phyloP scores from a whole-genome alignment of 2,113 vertebrate species.

The Romanogobio albipinnatus region DNA sequence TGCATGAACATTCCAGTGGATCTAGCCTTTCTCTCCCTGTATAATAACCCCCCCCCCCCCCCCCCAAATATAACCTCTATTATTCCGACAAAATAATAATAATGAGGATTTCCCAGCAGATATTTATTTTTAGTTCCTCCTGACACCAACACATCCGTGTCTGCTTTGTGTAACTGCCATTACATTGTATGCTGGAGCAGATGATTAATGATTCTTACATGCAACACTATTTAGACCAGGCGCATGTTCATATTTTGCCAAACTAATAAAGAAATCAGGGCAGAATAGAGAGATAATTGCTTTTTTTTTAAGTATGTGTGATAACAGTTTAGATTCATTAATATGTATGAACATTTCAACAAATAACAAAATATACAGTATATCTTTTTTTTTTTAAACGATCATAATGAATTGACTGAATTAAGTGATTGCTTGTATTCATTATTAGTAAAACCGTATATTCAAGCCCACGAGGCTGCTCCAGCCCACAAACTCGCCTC shows the following conservation, averaged over 20 bases:
- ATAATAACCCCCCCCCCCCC: not conserved
- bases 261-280: not conserved
- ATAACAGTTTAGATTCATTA: no score
- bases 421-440: no score
- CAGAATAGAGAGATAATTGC: not conserved
- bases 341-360: no score
- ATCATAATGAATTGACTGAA: no score
- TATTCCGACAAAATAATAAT: constrained; percentile 29
- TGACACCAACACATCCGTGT: constrained; percentile 47
- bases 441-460: no score
- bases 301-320: no score
- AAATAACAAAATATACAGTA: no score
- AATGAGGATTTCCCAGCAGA: constrained; percentile 44
- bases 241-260: not conserved
- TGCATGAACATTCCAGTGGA: not conserved
- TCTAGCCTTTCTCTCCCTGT: not conserved
- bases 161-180: constrained; percentile 42
- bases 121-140: constrained; percentile 47
- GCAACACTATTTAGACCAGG: constrained; percentile 6
- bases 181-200: constrained; percentile 24
- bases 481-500: no score
- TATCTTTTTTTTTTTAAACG: no score
- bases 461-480: no score
- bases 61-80: not conserved
- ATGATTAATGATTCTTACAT: constrained; percentile 42